A percentile compares a stretch with the other conserved stretches of the same genome.
phyloP scores from a whole-genome alignment of 2,888 invertebrate genomes.

The Dicyrtoma fusca region DNA sequence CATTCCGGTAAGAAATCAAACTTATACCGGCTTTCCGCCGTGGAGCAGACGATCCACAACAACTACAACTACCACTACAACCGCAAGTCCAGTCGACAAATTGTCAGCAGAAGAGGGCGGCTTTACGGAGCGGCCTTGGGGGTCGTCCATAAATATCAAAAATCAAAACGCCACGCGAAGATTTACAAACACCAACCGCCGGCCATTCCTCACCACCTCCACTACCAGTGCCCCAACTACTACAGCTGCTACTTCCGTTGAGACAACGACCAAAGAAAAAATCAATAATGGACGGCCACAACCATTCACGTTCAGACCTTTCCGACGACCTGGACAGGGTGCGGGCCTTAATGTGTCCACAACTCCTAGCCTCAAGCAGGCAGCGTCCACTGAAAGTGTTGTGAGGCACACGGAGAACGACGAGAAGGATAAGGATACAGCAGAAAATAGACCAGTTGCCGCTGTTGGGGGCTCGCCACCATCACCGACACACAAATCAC shows the following conservation, averaged over 20 bases:
- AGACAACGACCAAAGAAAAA: conserved; percentile 41
- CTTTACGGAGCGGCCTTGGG: no score
- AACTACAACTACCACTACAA: conserved; percentile 20
- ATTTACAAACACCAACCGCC: no score
- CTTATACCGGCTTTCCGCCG: conserved; percentile 44
- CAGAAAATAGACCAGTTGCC: conserved; percentile 23
- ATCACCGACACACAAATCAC: not conserved
- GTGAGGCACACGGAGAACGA: not conserved
- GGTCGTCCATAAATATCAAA: not conserved
- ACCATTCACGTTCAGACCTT: conserved; percentile 44
- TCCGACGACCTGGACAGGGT: conserved; percentile 43
- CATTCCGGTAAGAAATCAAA: conserved; percentile 48
- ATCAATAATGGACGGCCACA: conserved; percentile 23
- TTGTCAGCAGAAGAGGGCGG: no score
- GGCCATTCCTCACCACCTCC: no score
- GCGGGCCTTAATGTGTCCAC: not conserved
- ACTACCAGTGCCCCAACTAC: not conserved
- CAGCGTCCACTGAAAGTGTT: not conserved
- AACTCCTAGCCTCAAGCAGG: not conserved
- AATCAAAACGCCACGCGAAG: not conserved
- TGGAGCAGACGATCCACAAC: conserved; percentile 48
- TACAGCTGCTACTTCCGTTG: conserved; percentile 1
- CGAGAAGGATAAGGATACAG: conserved; percentile 19
- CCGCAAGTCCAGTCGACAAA: not conserved
- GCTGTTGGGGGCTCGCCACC: conserved; percentile 11